Base-by-base conservation (phyloP, 2,113 vertebrate species). In the Phaetusa simplex region DNA sequence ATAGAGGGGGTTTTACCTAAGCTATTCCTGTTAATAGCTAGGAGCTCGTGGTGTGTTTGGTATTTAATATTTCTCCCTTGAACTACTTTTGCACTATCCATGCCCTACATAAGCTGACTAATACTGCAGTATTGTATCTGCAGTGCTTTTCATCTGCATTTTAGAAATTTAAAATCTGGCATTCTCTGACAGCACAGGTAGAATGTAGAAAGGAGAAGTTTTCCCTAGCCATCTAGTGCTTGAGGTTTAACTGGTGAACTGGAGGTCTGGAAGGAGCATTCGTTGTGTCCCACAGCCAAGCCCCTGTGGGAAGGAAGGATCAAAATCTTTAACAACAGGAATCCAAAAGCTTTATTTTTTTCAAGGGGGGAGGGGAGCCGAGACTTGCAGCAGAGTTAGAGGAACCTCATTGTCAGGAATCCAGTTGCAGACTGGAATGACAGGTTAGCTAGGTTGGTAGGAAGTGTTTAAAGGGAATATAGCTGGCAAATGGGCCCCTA, bases 61-160 rank as follows among this genome's bases (percentile, higher is more conserved):
- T 89, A 55, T 90, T 94, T 95, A 79, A 12, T 79, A 58, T 82
- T 95, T 97, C 87, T 94, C 32, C 55, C 71, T 93, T 94, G 89
- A 96, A 94, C 87, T 95, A 70, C 82, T 95, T 94, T 83, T 89
- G 91, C 93, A 70, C 67, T 89, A 53, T 82, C 65, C 6, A 2
- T 97, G 93, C 82, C 95, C 96, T 97, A 85, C 70, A 94, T 96
- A 97, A 91, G 93, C 94, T 97, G 96, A 95, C 81, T 96, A 96
- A 96, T 90, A 91, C 96, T 96, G 96, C 96, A 93, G 95, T 91
- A 66, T 82, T 96, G 84, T 77, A 67, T 95, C 94, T 97, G 96
- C 95, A 96, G 61, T 85, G 91, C 70, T 95, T 78, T 95, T 88
- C 62, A 50, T 82, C 74, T 95, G 82, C 93, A 85, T 94, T 59